phyloP scores from a whole-genome alignment of 1,140 invertebrate species.

The Drosophila melanogaster region Release_6_plus_ISO1_MT NT_037436.4:20645001-20645500 shows the following conservation, averaged over 20 bases:
- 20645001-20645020: slow-evolving; percentile 42
- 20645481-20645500: slow-evolving; percentile 71
- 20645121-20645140: slow-evolving; percentile 8
- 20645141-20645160: slow-evolving; percentile 53
- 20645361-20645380: slow-evolving; percentile 81
- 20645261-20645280: slow-evolving; percentile 15
- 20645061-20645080: slow-evolving; percentile 57
- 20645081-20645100: slow-evolving; percentile 75
- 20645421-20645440: slow-evolving; percentile 75
- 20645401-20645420: slow-evolving; percentile 60
- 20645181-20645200: slow-evolving; percentile 35
- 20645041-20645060: slow-evolving; percentile 56
- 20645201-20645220: not conserved
- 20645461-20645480: slow-evolving; percentile 21
- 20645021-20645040: slow-evolving; percentile 21
- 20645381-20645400: slow-evolving; percentile 76
- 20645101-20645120: slow-evolving; percentile 22
- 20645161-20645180: slow-evolving; percentile 75
- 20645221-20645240: slow-evolving; percentile 58
- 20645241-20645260: slow-evolving; percentile 41
- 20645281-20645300: slow-evolving; percentile 23
- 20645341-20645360: slow-evolving; percentile 39
- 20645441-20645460: slow-evolving; percentile 71
- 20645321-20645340: slow-evolving; percentile 81
- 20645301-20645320: slow-evolving; percentile 70